Evolutionary conservation across 2,113 vertebrate genomes (phyloP), one percentile per base, ranked within the genome.

Genomic region (Bubo blakistoni): DNA sequence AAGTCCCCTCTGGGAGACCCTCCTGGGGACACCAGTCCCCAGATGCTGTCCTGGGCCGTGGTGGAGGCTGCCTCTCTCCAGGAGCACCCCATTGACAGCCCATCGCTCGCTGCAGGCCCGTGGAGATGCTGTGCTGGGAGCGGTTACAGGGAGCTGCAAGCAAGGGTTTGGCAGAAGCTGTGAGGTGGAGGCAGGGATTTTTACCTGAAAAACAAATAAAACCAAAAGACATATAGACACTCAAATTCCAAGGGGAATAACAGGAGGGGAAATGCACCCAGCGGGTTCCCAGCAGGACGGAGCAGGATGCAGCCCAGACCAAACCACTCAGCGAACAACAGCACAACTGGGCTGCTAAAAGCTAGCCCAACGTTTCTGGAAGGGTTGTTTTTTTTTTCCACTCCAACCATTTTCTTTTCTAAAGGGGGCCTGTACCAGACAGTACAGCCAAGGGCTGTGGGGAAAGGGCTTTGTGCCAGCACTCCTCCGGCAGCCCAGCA

Each of bases 81-180:
- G 61, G 36, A 92, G 55, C 47, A 49, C 19, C 89, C 49, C 63
- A 25, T 65, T 1, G 0, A 12, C 32, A 54, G 36, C 32, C 71
- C 62, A n/a, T 8, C 5, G 1, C 70, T 54, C 36, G 2, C 90
- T 13, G 65, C 25, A 1, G 1, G 4, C 67, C 90, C 1, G 0
- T 42, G 67, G 52, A 54, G 59, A 65, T 4, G 25, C 63, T 0
- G 11, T 11, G 66, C 63, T 3, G 0, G 21, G 51, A 26, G 30
- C 1, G 1, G 3, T 6, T 27, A 44, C 0, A 0, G 47, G 25
- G 65, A 32, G 78, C 44, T 17, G 51, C 76, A 15, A 17, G 5
- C 9, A 9, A 44, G 59, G 69, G 69, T 32, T 51, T 66, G 84
- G 79, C 93, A 86, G 49, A 36, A 66, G 44, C 46, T 29, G 3